Base-by-base conservation (phyloP, 2,113 vertebrate genomes). In the Dasyprocta punctata region DNA sequence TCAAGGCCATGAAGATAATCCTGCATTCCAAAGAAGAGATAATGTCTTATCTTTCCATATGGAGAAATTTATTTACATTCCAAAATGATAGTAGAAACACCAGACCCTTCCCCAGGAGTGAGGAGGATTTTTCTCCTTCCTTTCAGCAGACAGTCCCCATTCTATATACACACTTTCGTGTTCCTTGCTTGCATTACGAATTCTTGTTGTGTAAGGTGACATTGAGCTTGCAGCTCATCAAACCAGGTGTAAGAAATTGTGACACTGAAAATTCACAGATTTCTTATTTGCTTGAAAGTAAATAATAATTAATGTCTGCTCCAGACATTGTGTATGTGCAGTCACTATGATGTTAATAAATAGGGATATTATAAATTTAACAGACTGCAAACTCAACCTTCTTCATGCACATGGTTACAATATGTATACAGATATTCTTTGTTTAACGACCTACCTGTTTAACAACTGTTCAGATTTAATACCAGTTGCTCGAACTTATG, bases 261-360 rank as follows among this genome's bases (percentile, higher is more conserved):
- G 52, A 13, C 75, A 95, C 28, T 82, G 63, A 30, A 49, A 16
- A 90, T 77, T 41, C 56, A 90, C 41, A 69, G 30, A 92, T n/a
- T 49, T 92, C 22, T 89, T 87, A 86, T 83, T 82, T 93, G 41
- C 75, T 91, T 93, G 41, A 90, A 95, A 90, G 30, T 67, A 61
- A 93, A 44, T 91, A 90, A 83, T 77, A 71, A 93, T 81, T 69
- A 38, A 83, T 60, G 13, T 75, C 41, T 95, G 52, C 3, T 60
- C 41, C 28, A 77, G 56, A 90, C 75, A 94, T 8, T 58, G 75
- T 69, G 26, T 36, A 75, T 77, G 38, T 73, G 30, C 24, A 44
- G 73, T 86, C 44, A 90, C n/a, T 28, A 71, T 61, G 69, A 56
- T 75, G 61, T 81, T 82, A 93, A 94, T 78, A 86, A 93, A 56